Evolutionary conservation across 2,888 invertebrate genomes (phyloP).

Genomic region (Monoplex corrugatus): DNA sequence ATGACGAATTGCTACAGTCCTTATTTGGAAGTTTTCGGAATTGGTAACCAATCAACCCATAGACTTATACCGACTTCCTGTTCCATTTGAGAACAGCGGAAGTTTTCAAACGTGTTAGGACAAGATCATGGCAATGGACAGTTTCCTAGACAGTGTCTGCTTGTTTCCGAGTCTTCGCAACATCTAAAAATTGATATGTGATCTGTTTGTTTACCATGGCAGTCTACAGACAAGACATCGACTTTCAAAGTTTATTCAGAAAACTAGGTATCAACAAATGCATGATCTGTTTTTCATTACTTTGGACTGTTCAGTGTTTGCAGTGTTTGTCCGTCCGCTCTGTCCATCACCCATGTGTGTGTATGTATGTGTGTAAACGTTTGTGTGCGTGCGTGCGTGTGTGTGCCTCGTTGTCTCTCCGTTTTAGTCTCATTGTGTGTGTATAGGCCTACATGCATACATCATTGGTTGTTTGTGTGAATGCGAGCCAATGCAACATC

Average conservation of each 20-base stretch:
- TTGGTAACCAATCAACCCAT: background rate
- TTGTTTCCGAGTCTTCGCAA: too few relatives aligned
- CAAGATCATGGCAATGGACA: constrained; percentile 36
- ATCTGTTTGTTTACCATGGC: constrained; percentile 30
- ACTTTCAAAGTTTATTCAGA: constrained; percentile 72
- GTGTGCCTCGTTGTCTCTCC: background rate
- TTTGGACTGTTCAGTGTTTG: background rate
- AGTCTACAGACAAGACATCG: constrained; percentile 64
- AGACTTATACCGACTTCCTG: background rate
- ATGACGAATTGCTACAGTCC: constrained; percentile 2
- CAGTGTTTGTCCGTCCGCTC: too few relatives aligned
- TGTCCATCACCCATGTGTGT: background rate
- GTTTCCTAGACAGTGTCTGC: background rate
- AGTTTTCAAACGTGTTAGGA: constrained; percentile 62
- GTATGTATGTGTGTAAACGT: background rate
- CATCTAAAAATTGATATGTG: background rate
- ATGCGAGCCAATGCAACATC: too few relatives aligned
- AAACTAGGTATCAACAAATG: constrained; percentile 66
- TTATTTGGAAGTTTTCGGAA: constrained; percentile 24
- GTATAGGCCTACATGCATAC: too few relatives aligned
- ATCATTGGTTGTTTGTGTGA: too few relatives aligned
- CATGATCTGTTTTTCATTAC: constrained; percentile 3
- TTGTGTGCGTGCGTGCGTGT: background rate
- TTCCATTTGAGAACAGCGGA: constrained; percentile 60
- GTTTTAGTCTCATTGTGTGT: background rate